A percentile compares a stretch with the other conserved stretches of the same genome.
These are phyloP conservation scores for Suricata suricatta DNA, from an alignment of 2,113 vertebrate species.

Conservation along the genomic window DNA sequence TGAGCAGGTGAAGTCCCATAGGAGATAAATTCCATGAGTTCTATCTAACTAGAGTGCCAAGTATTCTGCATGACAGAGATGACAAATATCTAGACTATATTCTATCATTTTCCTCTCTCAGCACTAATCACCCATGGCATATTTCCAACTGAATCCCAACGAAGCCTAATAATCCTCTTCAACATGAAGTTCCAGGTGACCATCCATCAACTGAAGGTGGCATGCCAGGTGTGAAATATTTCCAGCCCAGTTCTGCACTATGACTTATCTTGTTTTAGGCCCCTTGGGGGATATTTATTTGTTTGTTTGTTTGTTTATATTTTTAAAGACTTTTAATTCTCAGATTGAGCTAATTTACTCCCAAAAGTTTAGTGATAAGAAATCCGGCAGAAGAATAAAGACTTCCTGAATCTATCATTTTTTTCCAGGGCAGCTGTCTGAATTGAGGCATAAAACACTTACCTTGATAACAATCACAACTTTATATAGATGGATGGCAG, in stretches of 20 bases:
- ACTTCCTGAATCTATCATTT: not conserved
- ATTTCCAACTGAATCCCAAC: not conserved
- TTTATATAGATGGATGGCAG: not conserved
- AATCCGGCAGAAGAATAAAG: not conserved
- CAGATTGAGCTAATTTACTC: not conserved
- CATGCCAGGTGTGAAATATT: not conserved
- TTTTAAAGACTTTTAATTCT: conserved; percentile 15
- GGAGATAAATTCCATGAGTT: not conserved
- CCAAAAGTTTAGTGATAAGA: conserved; percentile 37
- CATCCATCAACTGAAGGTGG: not conserved
- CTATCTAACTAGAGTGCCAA: not conserved
- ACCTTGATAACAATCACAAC: not conserved
- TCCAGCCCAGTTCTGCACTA: not conserved
- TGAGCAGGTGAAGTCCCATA: not conserved
- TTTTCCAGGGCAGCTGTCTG: not conserved
- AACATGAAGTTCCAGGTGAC: not conserved
- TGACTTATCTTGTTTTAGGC: conserved; percentile 3
- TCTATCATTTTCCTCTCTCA: not conserved
- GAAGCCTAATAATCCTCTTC: not conserved
- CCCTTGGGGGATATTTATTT: not conserved
- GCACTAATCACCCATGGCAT: not conserved
- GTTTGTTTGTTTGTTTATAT: not conserved
- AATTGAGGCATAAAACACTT: not conserved
- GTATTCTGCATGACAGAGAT: not conserved
- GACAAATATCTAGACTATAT: not conserved